Percentiles rank a stretch among this genome's conserved stretches.
These are phyloP conservation scores for Drosophila lacicola DNA, from an alignment of 2,888 invertebrate species.

Conservation along the genomic window DNA sequence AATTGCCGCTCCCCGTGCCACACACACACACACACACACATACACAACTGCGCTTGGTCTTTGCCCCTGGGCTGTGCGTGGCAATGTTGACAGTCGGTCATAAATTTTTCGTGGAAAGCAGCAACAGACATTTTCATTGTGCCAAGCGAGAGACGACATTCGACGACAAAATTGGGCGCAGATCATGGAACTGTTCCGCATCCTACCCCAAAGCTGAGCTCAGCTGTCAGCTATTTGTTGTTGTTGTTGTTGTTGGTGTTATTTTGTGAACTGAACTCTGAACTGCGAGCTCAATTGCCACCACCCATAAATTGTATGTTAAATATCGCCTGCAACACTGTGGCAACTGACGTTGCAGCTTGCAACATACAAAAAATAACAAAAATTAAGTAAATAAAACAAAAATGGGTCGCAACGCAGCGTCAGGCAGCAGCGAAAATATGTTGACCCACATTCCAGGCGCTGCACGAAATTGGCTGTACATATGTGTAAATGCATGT, in stretches of 20 bases:
- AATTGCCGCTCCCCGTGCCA: slow-evolving; percentile 47
- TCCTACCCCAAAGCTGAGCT: slow-evolving; percentile 21
- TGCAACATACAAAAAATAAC: slow-evolving; percentile 1
- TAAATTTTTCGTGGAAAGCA: slow-evolving; percentile 62
- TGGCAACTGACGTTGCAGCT: slow-evolving; percentile 1
- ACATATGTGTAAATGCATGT: background rate
- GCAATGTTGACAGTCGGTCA: slow-evolving; percentile 63
- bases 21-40: slow-evolving; percentile 14
- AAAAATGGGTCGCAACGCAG: slow-evolving; percentile 35
- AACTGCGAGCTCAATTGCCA: slow-evolving; percentile 29
- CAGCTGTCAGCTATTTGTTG: slow-evolving; percentile 52
- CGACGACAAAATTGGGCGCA: slow-evolving; percentile 28
- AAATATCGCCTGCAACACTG: background rate
- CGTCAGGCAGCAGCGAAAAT: slow-evolving; percentile 28
- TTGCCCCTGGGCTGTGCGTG: slow-evolving; percentile 45
- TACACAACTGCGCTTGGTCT: slow-evolving; percentile 2
- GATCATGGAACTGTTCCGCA: background rate
- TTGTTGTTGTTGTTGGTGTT: slow-evolving; percentile 33
- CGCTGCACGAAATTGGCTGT: slow-evolving; percentile 1
- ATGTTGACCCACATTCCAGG: slow-evolving; percentile 45
- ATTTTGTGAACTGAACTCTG: slow-evolving; percentile 20
- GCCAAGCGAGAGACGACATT: slow-evolving; percentile 18
- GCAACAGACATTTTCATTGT: slow-evolving; percentile 65
- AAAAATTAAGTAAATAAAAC: background rate
- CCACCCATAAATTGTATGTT: slow-evolving; percentile 2